phyloP scores from a whole-genome alignment of 2,797 vertebrate species.

The Carduelis carduelis region DNA sequence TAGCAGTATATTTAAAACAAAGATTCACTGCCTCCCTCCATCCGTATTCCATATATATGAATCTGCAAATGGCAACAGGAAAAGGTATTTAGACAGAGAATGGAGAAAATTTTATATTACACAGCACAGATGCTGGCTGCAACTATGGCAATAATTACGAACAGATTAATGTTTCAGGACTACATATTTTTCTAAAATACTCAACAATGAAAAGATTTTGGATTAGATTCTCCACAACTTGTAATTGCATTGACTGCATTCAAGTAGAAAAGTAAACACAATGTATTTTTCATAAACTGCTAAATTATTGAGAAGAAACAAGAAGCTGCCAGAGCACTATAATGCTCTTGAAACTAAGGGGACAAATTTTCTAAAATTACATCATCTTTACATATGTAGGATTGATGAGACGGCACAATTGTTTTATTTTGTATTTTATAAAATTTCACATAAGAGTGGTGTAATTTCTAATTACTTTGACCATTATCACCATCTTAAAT shows the following conservation, averaged over 20 bases:
- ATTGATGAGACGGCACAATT: not conserved
- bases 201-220: not conserved
- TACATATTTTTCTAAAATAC: not conserved
- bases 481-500: not conserved
- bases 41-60: not conserved
- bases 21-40: not conserved
- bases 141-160: not conserved
- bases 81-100: not conserved
- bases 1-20: not conserved
- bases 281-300: constrained; percentile 52
- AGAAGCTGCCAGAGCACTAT: not conserved
- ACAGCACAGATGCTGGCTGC: not conserved
- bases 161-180: not conserved
- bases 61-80: not conserved
- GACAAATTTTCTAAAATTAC: not conserved
- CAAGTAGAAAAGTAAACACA: not conserved
- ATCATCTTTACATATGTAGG: not conserved
- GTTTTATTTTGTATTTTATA: not conserved
- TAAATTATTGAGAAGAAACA: constrained; percentile 50
- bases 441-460: not conserved
- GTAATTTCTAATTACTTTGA: not conserved
- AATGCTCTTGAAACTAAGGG: not conserved
- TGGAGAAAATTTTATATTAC: not conserved
- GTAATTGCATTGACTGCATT: not conserved
- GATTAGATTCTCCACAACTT: not conserved